phyloP scores from a whole-genome alignment of 2,797 vertebrate genomes.

The Emys orbicularis region DNA sequence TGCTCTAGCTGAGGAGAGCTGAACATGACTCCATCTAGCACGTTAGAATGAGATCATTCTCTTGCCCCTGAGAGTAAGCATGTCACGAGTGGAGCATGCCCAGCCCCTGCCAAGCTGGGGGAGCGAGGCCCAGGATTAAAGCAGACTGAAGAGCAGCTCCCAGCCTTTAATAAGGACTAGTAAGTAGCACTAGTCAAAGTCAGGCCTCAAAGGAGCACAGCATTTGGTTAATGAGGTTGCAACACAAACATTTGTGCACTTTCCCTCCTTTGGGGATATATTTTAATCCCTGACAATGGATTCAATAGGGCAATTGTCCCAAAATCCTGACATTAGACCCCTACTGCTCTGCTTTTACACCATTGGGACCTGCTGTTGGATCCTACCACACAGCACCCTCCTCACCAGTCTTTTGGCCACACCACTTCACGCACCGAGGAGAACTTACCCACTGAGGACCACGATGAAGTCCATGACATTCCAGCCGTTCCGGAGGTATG shows the following conservation, averaged over 20 bases:
- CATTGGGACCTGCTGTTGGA: too few relatives aligned
- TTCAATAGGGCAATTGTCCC: too few relatives aligned
- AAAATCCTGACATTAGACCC: too few relatives aligned
- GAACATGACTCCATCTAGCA: neutral
- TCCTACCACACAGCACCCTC: neutral
- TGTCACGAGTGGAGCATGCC: neutral
- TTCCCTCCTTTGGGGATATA: too few relatives aligned
- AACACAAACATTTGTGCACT: neutral
- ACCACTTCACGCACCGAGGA: neutral
- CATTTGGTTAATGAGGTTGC: neutral
- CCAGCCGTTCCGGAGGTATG: conserved; percentile 97
- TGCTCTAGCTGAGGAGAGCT: neutral
- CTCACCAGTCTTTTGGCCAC: neutral
- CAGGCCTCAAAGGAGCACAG: neutral
- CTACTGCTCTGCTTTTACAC: too few relatives aligned
- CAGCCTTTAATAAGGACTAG: neutral
- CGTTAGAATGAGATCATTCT: neutral
- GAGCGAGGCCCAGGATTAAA: neutral
- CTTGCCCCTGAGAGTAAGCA: neutral
- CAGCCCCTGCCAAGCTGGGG: neutral
- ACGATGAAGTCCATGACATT: conserved; percentile 99
- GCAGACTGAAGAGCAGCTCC: neutral
- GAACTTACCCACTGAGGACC: conserved; percentile 96
- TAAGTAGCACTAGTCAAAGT: neutral
- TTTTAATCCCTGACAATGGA: too few relatives aligned